Base-by-base conservation (phyloP, 2,888 invertebrate genomes). In the Acleris literana region DNA sequence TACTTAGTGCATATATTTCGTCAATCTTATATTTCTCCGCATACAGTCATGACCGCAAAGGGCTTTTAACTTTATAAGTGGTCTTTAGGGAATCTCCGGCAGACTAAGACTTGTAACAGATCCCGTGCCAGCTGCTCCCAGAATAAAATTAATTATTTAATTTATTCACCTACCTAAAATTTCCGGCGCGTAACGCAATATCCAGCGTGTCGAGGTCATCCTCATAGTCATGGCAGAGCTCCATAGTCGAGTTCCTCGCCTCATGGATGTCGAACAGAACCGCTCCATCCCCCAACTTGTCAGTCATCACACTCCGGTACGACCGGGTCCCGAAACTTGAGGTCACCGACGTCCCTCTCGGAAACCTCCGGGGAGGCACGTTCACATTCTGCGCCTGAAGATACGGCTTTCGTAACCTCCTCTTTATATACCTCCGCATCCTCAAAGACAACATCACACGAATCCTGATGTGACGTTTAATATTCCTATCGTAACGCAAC, bases 391-490 rank as follows among this genome's bases (percentile, higher is more conserved):
- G 83, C 17, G 81, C 73, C 53, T 73, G 77, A 20, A 82, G 16
- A 5, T 78, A 77, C 4, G 84, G 78, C 62, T 85, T 89, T 68
- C 81, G 76, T 63, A 88, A 63, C 59, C 86, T 76, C 66, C 87
- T 77, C 70, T 92, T 94, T 78, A 93, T 90, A 64, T 93, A 92
- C 63, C 92, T 83, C 25, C 94, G 92, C 87, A 95, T 92, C 68
- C 95, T 90, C 69, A 96, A 84, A 13, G 95, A 95, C 74, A 95
- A 85, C 93, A 95, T 95, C 56, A 95, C 94, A 17, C 95, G 89
- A 20, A 95, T 94, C 64, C 94, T 90, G 25, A 95, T 94, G 76
- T 95, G 94, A 25, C 94, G 87, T 61, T 94, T 94, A 1, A 94
- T 93, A 74, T 94, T 93, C 69, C 94, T 93, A 72, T 94, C 94